phyloP scores from a whole-genome alignment of 2,888 invertebrate genomes.

The Artemia sinica region DNA sequence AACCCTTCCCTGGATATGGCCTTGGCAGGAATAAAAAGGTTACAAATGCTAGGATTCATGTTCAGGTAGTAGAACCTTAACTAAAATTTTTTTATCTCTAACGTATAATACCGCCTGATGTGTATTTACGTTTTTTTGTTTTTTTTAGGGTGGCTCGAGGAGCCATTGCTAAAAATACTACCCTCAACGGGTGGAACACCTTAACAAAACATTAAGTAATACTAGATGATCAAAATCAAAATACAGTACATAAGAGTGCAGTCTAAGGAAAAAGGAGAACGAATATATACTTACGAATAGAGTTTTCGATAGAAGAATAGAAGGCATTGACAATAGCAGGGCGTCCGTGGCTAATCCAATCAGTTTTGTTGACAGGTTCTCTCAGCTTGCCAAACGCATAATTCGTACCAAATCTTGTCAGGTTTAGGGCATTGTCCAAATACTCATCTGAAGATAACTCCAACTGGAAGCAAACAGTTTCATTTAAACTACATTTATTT shows the following conservation, averaged over 20 bases:
- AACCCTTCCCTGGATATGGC: too few relatives aligned
- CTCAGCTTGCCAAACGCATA: conserved; percentile 58
- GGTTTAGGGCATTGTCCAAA: conserved; percentile 53
- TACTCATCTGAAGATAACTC: conserved; percentile 51
- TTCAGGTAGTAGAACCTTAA: too few relatives aligned
- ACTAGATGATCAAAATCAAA: background rate
- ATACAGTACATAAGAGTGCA: background rate
- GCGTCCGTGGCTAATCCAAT: conserved; percentile 65
- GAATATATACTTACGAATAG: conserved; percentile 50
- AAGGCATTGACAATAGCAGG: conserved; percentile 72
- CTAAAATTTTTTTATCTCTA: too few relatives aligned
- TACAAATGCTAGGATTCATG: too few relatives aligned
- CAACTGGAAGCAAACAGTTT: conserved; percentile 36
- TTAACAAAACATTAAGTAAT: conserved; percentile 19
- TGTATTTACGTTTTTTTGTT: too few relatives aligned
- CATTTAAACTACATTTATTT: too few relatives aligned
- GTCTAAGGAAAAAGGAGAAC: background rate
- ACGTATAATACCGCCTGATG: too few relatives aligned
- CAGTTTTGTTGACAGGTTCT: conserved; percentile 62
- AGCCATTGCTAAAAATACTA: background rate
- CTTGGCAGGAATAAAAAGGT: too few relatives aligned
- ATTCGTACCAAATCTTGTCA: conserved; percentile 61
- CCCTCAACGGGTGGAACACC: conserved; percentile 24
- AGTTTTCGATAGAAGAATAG: conserved; percentile 67
- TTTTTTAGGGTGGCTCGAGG: too few relatives aligned